These are phyloP conservation scores for Aselliscus stoliczkanus DNA, from an alignment of 2,797 vertebrate species.

Conservation along the genomic window DNA sequence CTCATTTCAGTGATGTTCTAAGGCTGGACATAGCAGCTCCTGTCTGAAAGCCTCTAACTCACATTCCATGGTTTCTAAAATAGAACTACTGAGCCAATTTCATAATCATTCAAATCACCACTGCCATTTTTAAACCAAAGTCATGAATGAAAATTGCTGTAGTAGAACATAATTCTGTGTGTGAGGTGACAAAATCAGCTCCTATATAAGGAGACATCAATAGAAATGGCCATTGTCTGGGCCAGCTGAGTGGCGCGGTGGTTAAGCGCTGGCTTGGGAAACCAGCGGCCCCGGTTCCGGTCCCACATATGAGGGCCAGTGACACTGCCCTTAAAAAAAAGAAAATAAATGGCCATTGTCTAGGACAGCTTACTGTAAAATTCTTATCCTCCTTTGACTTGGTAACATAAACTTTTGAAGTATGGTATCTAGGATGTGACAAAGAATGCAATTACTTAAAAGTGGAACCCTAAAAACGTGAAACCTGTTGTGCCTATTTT, in stretches of 20 bases:
- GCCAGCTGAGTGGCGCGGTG: no score
- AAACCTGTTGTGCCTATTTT: conserved; percentile 50
- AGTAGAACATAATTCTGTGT: neutral
- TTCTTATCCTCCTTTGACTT: neutral
- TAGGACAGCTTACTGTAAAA: neutral
- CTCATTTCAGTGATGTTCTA: neutral
- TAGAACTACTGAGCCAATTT: neutral
- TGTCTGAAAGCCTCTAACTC: neutral
- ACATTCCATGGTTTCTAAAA: neutral
- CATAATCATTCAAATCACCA: neutral
- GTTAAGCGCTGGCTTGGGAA: no score
- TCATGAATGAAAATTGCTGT: neutral
- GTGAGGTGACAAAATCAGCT: neutral
- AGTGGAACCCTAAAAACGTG: neutral
- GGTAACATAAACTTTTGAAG: neutral
- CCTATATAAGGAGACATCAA: neutral
- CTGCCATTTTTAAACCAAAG: neutral
- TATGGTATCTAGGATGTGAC: neutral
- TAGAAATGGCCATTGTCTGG: neutral
- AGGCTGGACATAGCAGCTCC: neutral
- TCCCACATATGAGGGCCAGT: no score
- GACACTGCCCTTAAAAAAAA: no score
- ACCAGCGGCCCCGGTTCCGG: no score
- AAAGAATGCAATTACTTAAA: neutral
- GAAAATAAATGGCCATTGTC: neutral